Evolutionary conservation across 2,888 invertebrate genomes (phyloP).

Genomic region (Polia nebulosa): DNA sequence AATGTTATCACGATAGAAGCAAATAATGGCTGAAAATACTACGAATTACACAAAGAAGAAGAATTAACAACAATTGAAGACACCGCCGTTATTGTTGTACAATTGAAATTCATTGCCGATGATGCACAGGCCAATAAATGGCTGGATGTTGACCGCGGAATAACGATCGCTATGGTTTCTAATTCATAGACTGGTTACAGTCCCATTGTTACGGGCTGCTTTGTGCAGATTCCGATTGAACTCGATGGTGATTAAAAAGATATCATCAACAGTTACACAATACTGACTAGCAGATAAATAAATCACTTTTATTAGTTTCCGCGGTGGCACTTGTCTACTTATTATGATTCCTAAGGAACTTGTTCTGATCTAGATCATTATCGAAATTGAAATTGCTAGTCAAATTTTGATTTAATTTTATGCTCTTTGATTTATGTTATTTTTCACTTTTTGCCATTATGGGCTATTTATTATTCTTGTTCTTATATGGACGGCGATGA

Average conservation of each 20-base stretch:
- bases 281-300: conserved; percentile 18
- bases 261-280: conserved; percentile 54
- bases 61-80: conserved; percentile 62
- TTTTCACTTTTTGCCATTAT: not conserved
- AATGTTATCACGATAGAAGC: conserved; percentile 22
- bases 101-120: conserved; percentile 64
- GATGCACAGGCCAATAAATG: conserved; percentile 52
- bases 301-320: conserved; percentile 24
- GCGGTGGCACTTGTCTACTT: not conserved
- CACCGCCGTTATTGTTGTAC: conserved; percentile 43
- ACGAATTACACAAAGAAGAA: conserved; percentile 32
- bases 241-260: conserved; percentile 34
- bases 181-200: conserved; percentile 69
- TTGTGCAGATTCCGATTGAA: conserved; percentile 40
- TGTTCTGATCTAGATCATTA: conserved; percentile 10
- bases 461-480: not conserved
- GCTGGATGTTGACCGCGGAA: conserved; percentile 49
- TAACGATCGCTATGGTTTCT: conserved; percentile 72
- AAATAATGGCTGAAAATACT: conserved; percentile 33
- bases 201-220: conserved; percentile 60
- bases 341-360: not conserved
- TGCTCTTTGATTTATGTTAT: not conserved
- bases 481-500: not conserved
- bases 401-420: no score
- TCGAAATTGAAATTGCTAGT: not conserved